Evolutionary conservation across 1,140 invertebrate species (phyloP).

Genomic region (Drosophila paulistorum): DNA sequence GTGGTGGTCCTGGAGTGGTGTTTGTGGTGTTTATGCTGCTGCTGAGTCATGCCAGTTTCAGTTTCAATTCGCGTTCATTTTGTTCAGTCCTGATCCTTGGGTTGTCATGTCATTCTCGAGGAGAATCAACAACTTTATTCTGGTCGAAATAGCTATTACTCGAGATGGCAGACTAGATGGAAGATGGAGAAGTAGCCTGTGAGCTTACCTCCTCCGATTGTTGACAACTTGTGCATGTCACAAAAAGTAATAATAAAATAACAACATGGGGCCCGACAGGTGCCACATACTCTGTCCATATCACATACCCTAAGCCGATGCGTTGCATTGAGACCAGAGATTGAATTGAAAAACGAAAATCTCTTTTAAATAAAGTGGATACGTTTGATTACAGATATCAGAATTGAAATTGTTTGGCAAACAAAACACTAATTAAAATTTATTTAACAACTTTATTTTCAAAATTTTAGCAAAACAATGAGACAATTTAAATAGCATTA

Average conservation of each 20-base stretch:
- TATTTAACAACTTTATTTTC: too few species aligned
- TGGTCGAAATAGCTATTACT: constrained; percentile 35
- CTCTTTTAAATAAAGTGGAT: background rate
- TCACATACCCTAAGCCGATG: constrained; percentile 30
- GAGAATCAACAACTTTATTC: constrained; percentile 72
- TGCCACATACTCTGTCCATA: background rate
- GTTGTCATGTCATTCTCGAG: constrained; percentile 58
- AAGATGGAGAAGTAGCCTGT: constrained; percentile 2
- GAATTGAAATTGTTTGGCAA: background rate
- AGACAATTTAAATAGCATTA: too few species aligned
- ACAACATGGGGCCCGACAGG: constrained; percentile 27
- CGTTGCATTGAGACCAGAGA: constrained; percentile 43
- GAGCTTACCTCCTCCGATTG: constrained; percentile 48
- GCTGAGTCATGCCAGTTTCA: constrained; percentile 55
- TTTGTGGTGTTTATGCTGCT: background rate
- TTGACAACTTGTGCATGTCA: constrained; percentile 70
- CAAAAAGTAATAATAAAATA: constrained; percentile 70
- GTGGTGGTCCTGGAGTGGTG: too few species aligned
- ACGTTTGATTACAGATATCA: background rate
- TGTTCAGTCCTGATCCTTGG: constrained; percentile 15
- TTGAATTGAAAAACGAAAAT: constrained; percentile 2
- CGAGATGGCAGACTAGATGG: background rate
- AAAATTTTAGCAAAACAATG: too few species aligned
- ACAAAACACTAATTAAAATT: too few species aligned
- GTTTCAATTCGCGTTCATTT: constrained; percentile 36